Percentiles rank a stretch among this genome's conserved stretches.
phyloP scores from a whole-genome alignment of 2,888 invertebrate genomes.

The Dysmachus trigonus region DNA sequence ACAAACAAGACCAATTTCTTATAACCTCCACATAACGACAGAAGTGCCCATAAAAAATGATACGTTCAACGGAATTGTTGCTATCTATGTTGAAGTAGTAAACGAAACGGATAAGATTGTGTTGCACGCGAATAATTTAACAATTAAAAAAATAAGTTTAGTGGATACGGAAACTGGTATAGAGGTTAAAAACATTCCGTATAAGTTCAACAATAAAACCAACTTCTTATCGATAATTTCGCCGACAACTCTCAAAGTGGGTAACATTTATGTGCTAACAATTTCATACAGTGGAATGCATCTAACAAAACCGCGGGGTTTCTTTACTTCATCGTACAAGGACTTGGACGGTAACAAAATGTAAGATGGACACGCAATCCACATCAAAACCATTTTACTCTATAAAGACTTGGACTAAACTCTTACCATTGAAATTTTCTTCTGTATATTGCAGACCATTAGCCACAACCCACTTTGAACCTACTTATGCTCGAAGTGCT shows the following conservation, averaged over 20 bases:
- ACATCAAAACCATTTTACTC: background rate
- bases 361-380: slow-evolving; percentile 45
- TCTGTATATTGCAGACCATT: slow-evolving; percentile 15
- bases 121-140: background rate
- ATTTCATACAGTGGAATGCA: background rate
- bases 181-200: background rate
- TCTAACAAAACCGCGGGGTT: background rate
- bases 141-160: background rate
- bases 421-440: background rate
- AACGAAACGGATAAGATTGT: slow-evolving; percentile 14
- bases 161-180: background rate
- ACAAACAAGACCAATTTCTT: slow-evolving; percentile 5
- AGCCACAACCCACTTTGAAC: slow-evolving; percentile 70
- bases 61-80: background rate
- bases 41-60: background rate
- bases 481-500: slow-evolving; percentile 72
- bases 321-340: background rate
- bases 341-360: slow-evolving; percentile 43
- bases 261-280: background rate
- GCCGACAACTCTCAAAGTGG: background rate
- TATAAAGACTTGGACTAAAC: background rate
- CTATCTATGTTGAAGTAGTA: background rate
- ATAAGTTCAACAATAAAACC: background rate
- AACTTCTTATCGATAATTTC: slow-evolving; percentile 7
- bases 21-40: background rate